phyloP scores from a whole-genome alignment of 2,888 invertebrate species.

The Cyclophora punctaria region DNA sequence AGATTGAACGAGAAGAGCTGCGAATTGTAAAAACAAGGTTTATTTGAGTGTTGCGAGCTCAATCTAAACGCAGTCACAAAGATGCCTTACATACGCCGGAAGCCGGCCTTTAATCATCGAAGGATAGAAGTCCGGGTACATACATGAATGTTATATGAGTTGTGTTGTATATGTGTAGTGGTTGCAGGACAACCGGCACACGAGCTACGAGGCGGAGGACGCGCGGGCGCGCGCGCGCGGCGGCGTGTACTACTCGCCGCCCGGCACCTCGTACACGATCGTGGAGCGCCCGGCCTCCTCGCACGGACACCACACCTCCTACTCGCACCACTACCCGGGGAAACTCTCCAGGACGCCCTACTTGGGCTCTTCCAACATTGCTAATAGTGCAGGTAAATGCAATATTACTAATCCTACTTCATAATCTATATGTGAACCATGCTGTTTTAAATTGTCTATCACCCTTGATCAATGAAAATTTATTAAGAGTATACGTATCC shows the following conservation, averaged over 20 bases:
- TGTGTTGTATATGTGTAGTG: conserved; percentile 39
- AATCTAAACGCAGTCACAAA: no score
- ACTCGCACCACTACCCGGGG: conserved; percentile 74
- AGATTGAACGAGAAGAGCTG: no score
- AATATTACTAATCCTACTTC: no score
- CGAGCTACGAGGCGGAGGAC: conserved; percentile 69
- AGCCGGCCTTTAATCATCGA: no score
- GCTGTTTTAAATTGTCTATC: no score
- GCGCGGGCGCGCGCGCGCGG: conserved; percentile 75
- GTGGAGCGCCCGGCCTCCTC: conserved; percentile 86
- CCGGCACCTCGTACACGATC: conserved; percentile 91
- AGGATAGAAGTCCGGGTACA: no score
- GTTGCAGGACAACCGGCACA: conserved; percentile 68
- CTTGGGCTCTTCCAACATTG: conserved; percentile 79
- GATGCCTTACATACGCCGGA: no score
- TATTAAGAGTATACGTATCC: no score
- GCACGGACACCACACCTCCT: conserved; percentile 77
- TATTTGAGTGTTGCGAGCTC: no score
- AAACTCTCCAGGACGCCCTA: conserved; percentile 78
- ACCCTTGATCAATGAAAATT: no score
- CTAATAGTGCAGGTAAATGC: conserved; percentile 55
- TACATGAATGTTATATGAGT: not conserved
- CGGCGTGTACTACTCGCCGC: conserved; percentile 89
- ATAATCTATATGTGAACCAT: no score
- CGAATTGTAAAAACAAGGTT: no score